Evolutionary conservation across 1,140 invertebrate genomes (phyloP), one percentile per base, ranked within the genome.

Genomic region (Drosophila sechellia): DNA sequence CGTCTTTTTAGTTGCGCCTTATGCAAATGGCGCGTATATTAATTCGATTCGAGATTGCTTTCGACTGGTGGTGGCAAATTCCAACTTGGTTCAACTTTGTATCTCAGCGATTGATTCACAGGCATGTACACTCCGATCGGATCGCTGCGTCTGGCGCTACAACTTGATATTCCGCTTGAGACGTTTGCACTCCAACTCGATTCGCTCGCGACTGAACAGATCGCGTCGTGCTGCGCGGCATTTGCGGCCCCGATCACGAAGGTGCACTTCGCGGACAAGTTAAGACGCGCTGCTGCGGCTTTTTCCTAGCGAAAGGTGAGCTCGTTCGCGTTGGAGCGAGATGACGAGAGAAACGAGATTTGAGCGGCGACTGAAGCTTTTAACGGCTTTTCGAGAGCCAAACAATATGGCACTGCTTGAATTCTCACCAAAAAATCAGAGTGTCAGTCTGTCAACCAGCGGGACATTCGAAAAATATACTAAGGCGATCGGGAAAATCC

Each of bases 71-170:
- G 49, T 86, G 69, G 83, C 83, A 87, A 87, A 79, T 87, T 68
- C 77, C 63, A 79, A 76, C 79, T 86, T 87, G 55, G 81, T 86
- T 86, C 83, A 86, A 86, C 83, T 86, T 86, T 83, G 83, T 86
- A 52, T 52, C 69, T 46, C 49, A 48, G 66, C 72, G 80, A 49
- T 27, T 17, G 80, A 49, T 27, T 17, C n/a, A 56, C 50, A 48
- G 27, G 39, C 10, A 20, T 45, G 10, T 75, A 52, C 76, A 57
- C 79, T 76, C 73, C 58, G 43, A 27, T 59, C 46, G 54, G 43
- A 27, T 56, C 46, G 54, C 53, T 81, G 45, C 60, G 45, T 45
- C 64, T 59, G 17, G 53, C 46, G 61, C 80, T 86, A 85, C 81
- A 85, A 85, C 81, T 61, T 61, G 53, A 61, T 53, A 42, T 58